Evolutionary conservation across 1,140 invertebrate species (phyloP).

Genomic region (Drosophila burlai): DNA sequence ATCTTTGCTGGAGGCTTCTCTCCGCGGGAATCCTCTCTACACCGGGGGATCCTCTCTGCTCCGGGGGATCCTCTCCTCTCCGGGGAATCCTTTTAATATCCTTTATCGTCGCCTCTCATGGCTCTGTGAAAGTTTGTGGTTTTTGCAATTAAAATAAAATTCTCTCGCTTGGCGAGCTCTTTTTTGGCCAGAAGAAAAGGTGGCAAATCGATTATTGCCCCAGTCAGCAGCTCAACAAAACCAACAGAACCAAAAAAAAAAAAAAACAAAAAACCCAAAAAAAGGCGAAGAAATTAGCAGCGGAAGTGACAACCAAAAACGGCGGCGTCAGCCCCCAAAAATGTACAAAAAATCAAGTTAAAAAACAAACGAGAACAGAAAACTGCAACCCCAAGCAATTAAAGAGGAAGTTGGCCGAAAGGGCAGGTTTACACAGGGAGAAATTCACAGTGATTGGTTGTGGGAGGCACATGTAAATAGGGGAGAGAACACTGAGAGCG

Average conservation of each 20-base stretch:
- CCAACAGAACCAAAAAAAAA: neutral
- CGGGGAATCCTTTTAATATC: neutral
- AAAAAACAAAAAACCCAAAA: too few relatives aligned
- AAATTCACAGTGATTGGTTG: neutral
- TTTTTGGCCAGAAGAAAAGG: constrained; percentile 13
- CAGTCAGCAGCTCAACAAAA: constrained; percentile 8
- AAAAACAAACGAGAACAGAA: neutral
- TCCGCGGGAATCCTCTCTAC: neutral
- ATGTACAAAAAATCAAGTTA: neutral
- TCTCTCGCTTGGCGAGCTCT: neutral
- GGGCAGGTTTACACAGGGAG: neutral
- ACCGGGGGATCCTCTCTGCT: neutral
- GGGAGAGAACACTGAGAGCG: too few relatives aligned
- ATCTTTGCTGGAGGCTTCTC: constrained; percentile 72
- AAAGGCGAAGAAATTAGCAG: constrained; percentile 20
- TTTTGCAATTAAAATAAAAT: neutral
- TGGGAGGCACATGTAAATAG: too few relatives aligned
- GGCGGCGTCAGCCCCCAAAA: constrained; percentile 28
- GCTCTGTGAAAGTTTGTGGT: constrained; percentile 11
- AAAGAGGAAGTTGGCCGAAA: constrained; percentile 22
- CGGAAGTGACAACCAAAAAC: constrained; percentile 35
- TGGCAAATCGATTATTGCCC: constrained; percentile 10
- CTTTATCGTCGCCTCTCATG: constrained; percentile 2
- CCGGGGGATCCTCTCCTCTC: neutral
- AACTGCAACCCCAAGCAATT: constrained; percentile 33